Percentiles rank a stretch among this genome's conserved stretches.
phyloP scores from a whole-genome alignment of 2,797 vertebrate genomes.

The Myripristis jacobus region DNA sequence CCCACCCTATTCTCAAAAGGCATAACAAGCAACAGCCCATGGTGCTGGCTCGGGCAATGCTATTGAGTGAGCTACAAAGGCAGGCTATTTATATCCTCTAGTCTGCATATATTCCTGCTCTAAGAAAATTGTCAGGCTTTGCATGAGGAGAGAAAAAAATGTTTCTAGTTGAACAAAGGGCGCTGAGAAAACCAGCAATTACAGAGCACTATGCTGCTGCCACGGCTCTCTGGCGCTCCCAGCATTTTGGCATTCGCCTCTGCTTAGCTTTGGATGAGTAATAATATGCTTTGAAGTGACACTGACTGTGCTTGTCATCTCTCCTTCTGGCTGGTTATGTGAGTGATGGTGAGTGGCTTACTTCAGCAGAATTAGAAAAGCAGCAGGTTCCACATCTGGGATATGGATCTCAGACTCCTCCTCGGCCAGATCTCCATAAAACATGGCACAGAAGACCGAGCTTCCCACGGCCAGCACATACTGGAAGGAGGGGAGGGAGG shows the following conservation, averaged over 20 bases:
- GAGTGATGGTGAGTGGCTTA: conserved; percentile 82
- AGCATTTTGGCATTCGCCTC: conserved; percentile 57
- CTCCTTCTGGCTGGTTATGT: conserved; percentile 44
- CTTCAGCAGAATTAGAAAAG: conserved; percentile 97
- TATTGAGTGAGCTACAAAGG: conserved; percentile 53
- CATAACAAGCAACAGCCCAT: conserved; percentile 1
- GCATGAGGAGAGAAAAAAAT: conserved; percentile 10
- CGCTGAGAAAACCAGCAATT: conserved; percentile 68
- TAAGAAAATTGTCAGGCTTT: conserved; percentile 43
- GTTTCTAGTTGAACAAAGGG: conserved; percentile 66
- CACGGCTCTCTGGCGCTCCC: conserved; percentile 46
- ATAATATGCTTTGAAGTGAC: conserved; percentile 76
- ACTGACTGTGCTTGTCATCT: conserved; percentile 68
- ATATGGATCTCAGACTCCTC: conserved; percentile 96
- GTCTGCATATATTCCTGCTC: conserved; percentile 41
- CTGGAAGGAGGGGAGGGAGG: conserved; percentile 71
- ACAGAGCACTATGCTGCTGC: conserved; percentile 51
- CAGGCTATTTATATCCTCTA: conserved; percentile 57
- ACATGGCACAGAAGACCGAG: conserved; percentile 99
- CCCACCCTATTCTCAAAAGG: conserved; percentile 12
- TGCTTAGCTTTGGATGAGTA: conserved; percentile 68
- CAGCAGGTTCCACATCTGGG: conserved; percentile 98
- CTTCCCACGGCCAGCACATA: conserved; percentile 98
- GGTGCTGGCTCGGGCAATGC: conserved; percentile 14
- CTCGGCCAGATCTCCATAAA: conserved; percentile 97